Percentiles rank a stretch among this genome's conserved stretches.
These are phyloP conservation scores for Rhabdornis inornatus DNA, from an alignment of 2,113 vertebrate species.

Conservation along the genomic window DNA sequence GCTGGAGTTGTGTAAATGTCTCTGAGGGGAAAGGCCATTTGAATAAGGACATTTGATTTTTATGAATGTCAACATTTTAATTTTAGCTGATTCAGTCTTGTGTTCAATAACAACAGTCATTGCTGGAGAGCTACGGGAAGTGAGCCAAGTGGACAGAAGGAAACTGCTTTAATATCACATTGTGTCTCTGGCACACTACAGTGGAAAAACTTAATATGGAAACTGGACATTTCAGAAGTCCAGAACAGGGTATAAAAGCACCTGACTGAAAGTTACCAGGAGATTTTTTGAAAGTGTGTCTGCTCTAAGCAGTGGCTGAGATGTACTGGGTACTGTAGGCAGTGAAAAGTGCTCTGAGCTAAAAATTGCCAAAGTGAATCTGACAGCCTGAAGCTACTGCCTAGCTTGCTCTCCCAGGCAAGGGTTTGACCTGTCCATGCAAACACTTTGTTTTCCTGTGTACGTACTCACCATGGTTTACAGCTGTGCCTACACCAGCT, in stretches of 20 bases:
- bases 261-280: not conserved
- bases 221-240: conserved; percentile 18
- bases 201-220: conserved; percentile 52
- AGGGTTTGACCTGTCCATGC: not conserved
- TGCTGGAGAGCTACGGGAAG: conserved; percentile 40
- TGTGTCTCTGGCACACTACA: conserved; percentile 32
- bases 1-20: not conserved
- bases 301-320: not conserved
- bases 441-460: not conserved
- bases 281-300: not conserved
- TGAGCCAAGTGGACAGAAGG: conserved; percentile 44
- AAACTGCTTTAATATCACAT: conserved; percentile 53
- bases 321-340: not conserved
- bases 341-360: not conserved
- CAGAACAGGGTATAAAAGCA: conserved; percentile 20
- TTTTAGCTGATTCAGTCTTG: conserved; percentile 39
- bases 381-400: not conserved
- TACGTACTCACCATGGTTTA: not conserved
- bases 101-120: not conserved
- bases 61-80: conserved; percentile 10
- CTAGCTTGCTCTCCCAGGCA: not conserved
- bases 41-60: not conserved
- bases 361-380: not conserved
- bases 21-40: not conserved
- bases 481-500: not conserved